Conservation (phyloP, 2,888 invertebrate genomes). For the Chirona hameri region DNA sequence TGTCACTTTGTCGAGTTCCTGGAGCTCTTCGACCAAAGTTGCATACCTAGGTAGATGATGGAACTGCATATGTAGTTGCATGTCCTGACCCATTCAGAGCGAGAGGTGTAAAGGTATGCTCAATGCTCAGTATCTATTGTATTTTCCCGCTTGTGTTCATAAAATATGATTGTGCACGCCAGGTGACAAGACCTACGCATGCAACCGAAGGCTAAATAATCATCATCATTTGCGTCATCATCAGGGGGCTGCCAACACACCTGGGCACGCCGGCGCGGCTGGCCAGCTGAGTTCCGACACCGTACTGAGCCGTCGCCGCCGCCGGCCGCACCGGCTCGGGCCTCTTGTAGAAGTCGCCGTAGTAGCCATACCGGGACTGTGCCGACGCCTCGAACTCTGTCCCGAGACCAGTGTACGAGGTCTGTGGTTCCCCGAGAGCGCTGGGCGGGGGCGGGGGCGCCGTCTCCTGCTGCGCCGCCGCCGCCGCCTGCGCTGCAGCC, state of each 20-base stretch:
- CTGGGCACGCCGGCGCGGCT: neutral
- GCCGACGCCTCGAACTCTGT: neutral
- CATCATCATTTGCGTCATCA: no score
- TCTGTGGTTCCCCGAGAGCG: neutral
- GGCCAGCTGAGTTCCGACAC: neutral
- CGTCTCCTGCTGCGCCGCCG: neutral
- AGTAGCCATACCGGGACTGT: neutral
- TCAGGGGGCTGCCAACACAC: neutral
- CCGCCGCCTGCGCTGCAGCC: neutral
- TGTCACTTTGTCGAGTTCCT: no score
- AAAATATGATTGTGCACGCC: no score
- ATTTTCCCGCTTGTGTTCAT: no score
- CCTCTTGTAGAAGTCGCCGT: conserved; percentile 1
- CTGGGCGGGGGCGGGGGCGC: neutral
- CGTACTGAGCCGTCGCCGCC: neutral
- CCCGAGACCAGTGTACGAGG: neutral
- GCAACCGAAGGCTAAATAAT: no score
- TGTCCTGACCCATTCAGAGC: no score
- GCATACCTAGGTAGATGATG: no score
- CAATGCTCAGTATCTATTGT: no score
- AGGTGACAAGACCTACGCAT: no score
- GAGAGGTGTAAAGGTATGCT: no score
- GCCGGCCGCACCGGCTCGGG: neutral
- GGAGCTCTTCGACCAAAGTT: no score
- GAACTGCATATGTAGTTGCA: no score